Evolutionary conservation across 2,888 invertebrate species (phyloP).

Genomic region (Pycnomerus fuliginosus): DNA sequence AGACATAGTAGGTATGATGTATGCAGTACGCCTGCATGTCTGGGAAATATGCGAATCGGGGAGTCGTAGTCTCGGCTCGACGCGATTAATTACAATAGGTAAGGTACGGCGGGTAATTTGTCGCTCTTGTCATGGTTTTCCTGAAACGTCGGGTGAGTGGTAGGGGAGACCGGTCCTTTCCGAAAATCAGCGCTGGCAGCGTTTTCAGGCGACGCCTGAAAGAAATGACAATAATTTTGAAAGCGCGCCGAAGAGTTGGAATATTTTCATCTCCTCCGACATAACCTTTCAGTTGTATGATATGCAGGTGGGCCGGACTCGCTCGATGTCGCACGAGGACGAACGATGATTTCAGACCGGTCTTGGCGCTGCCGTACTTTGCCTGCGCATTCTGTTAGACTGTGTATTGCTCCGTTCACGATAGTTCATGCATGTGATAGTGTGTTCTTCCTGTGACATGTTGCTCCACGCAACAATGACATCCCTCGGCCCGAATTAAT

Average conservation of each 20-base stretch:
- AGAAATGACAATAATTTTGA: constrained; percentile 9
- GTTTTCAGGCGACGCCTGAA: constrained; percentile 1
- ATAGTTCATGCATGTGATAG: constrained; percentile 44
- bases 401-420: constrained; percentile 42
- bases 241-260: constrained; percentile 12
- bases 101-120: too few relatives aligned
- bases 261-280: constrained; percentile 35
- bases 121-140: too few relatives aligned
- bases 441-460: constrained; percentile 46
- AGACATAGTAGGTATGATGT: too few relatives aligned
- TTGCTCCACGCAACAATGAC: constrained; percentile 52
- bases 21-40: too few relatives aligned
- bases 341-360: constrained; percentile 48
- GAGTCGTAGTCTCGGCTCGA: too few relatives aligned
- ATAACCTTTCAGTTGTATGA: constrained; percentile 52
- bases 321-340: constrained; percentile 49
- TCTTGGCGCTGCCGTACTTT: constrained; percentile 45
- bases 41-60: too few relatives aligned
- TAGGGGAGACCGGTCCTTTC: too few relatives aligned
- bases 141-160: too few relatives aligned
- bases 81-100: too few relatives aligned
- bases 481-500: constrained; percentile 47
- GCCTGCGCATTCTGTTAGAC: constrained; percentile 39
- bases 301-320: constrained; percentile 59
- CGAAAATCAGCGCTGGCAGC: background rate